phyloP scores from a whole-genome alignment of 2,888 invertebrate genomes.

The Agonum fuliginosum region DNA sequence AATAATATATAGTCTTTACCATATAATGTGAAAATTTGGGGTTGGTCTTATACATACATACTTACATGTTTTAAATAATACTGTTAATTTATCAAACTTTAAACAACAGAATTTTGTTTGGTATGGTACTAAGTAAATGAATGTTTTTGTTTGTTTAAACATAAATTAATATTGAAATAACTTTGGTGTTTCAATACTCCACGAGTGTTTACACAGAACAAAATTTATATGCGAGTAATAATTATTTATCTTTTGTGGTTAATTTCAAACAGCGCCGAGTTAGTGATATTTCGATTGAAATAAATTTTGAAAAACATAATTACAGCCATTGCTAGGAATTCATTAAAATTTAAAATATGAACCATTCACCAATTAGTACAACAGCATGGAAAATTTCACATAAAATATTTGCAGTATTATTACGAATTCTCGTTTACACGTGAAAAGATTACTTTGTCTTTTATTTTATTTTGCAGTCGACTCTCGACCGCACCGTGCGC shows the following conservation, averaged over 20 bases:
- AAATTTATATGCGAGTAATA: background rate
- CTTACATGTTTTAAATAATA: too few species aligned
- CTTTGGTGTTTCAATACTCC: background rate
- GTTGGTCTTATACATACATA: too few species aligned
- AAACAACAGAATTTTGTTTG: background rate
- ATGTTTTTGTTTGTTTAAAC: background rate
- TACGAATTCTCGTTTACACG: conserved; percentile 16
- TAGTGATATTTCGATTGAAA: conserved; percentile 13
- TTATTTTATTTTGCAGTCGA: background rate
- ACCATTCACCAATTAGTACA: conserved; percentile 17
- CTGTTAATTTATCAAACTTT: too few species aligned
- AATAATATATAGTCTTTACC: too few species aligned
- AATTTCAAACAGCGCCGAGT: background rate
- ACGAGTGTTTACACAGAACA: background rate
- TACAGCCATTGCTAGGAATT: conserved; percentile 8
- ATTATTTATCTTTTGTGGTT: conserved; percentile 13
- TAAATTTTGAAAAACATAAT: conserved; percentile 6
- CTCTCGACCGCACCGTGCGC: background rate
- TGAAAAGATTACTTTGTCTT: conserved; percentile 12
- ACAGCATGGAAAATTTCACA: conserved; percentile 9
- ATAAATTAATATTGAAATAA: conserved; percentile 6
- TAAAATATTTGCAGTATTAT: conserved; percentile 15
- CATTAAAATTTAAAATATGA: conserved; percentile 19
- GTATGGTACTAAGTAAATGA: background rate
- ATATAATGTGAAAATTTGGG: too few species aligned